Evolutionary conservation across 1,140 invertebrate species (phyloP).

Genomic region (Diploscapter pachys): DNA sequence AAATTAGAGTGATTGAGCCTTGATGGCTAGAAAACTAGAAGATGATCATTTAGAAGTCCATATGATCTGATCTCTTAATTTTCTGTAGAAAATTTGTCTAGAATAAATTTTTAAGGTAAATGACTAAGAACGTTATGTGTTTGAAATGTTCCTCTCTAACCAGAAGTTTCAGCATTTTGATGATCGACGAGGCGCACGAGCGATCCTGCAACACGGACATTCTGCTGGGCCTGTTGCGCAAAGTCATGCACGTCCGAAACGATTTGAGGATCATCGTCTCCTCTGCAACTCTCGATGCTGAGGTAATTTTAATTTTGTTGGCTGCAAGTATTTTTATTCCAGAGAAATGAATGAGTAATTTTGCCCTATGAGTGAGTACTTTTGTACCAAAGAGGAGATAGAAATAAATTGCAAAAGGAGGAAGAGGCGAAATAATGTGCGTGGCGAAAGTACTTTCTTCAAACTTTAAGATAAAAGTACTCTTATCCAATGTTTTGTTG

Average conservation of each 20-base stretch:
- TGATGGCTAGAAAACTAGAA: too few species aligned
- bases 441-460: too few species aligned
- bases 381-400: background rate
- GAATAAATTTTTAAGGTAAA: too few species aligned
- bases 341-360: background rate
- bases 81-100: too few species aligned
- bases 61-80: too few species aligned
- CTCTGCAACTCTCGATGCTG: slow-evolving; percentile 90
- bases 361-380: background rate
- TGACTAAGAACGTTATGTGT: too few species aligned
- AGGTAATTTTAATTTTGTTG: slow-evolving; percentile 61
- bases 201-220: slow-evolving; percentile 85
- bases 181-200: slow-evolving; percentile 96
- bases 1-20: too few species aligned
- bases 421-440: too few species aligned
- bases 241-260: slow-evolving; percentile 38
- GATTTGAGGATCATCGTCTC: slow-evolving; percentile 75
- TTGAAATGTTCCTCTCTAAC: too few species aligned
- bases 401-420: too few species aligned
- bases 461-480: background rate
- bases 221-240: slow-evolving; percentile 79
- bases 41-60: too few species aligned
- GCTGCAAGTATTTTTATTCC: too few species aligned
- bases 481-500: background rate
- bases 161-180: slow-evolving; percentile 69